Evolutionary conservation across 2,797 vertebrate species (phyloP), one percentile per base, ranked within the genome.

Genomic region (Coluber constrictor): DNA sequence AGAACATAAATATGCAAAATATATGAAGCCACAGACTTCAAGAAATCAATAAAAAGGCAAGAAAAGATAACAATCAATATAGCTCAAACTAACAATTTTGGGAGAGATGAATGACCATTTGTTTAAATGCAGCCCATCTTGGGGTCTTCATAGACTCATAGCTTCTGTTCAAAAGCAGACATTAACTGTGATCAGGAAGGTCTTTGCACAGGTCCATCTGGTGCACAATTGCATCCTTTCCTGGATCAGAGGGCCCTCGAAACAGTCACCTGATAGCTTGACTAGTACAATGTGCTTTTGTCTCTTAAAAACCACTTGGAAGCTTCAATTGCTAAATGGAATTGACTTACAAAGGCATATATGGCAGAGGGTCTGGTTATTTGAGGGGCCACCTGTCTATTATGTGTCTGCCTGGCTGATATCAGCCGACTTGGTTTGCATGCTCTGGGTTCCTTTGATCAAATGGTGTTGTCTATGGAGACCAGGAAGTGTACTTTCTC

Each of bases 1-100:
- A 74, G 94, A 96, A 95, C 70, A 92, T 56, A 88, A 95, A 89
- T 94, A 94, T 61, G 92, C n/a, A 90, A 90, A 94, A 95, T 27
- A 55, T 23, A 29, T 95, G 92, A 94, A 91, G 7, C 92, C 90
- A 93, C 90, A 3, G 47, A 89, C 94, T 11, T 91, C 93, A 83
- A 93, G 57, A 94, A 70, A 8, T 90, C 55, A 54, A 63, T 92
- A 92, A 90, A 89, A 13, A 90, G 90, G 91, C 86, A 90, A 89
- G 60, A 94, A 87, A 89, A 88, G 6, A 13, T 23, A 43, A 88
- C n/a, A 59, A 55, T 10, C 57, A 8, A 88, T 3, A 1, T 25
- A 83, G 74, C 20, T 47, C 74, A 25, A 47, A 83, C 37, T 25
- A 83, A 47, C 74, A 47, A 83, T 83, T 83, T 83, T 25, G 74